Percentiles rank a stretch among this genome's conserved stretches.
Evolutionary conservation across 1,140 invertebrate species (phyloP).

Genomic region (Sarcophaga bullata): DNA sequence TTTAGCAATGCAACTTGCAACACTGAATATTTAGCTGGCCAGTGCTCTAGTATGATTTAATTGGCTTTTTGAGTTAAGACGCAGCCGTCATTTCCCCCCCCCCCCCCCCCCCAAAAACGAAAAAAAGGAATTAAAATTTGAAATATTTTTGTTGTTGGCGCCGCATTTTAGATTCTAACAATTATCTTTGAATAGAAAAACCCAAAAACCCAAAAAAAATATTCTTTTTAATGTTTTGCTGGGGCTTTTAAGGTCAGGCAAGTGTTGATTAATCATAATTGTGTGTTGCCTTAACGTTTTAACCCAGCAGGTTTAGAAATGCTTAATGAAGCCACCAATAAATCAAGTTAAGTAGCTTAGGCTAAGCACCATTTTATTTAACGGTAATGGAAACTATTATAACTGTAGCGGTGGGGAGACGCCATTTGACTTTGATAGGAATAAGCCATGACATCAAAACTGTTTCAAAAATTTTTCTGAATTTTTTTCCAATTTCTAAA

Average conservation of each 20-base stretch:
- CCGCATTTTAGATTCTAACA: constrained; percentile 35
- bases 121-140: background rate
- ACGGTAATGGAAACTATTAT: too few species aligned
- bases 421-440: too few species aligned
- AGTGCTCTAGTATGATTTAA: constrained; percentile 20
- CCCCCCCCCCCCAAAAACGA: too few species aligned
- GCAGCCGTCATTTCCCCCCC: background rate
- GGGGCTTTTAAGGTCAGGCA: background rate
- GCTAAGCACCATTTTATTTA: too few species aligned
- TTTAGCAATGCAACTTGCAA: background rate
- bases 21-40: background rate
- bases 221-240: background rate
- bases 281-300: background rate
- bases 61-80: constrained; percentile 10
- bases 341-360: constrained; percentile 28
- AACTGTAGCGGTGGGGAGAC: too few species aligned
- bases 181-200: constrained; percentile 16
- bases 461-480: too few species aligned
- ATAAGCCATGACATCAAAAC: too few species aligned
- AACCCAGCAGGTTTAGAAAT: background rate
- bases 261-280: background rate
- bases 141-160: constrained; percentile 8
- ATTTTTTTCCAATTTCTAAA: too few species aligned
- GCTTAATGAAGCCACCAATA: constrained; percentile 30
- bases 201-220: background rate